Evolutionary conservation across 1,140 invertebrate genomes (phyloP), one percentile per base, ranked within the genome.

Genomic region (Heliconius melpomene): DNA sequence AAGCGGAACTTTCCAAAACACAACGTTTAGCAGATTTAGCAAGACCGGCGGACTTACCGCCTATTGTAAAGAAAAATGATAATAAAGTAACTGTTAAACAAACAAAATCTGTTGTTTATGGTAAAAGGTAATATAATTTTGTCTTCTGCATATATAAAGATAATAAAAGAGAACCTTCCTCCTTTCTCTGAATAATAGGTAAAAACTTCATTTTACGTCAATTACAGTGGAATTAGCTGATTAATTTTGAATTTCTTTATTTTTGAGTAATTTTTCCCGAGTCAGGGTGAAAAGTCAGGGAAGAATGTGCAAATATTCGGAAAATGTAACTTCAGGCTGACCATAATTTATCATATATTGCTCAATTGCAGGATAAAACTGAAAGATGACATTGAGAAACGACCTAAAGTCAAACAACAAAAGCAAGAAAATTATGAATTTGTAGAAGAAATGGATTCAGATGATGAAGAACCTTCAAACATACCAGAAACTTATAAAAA

Each of bases 21-120:
- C 93, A 97, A 54, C 96, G 96, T 79, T 90, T 99, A 23, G 95
- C 97, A 1, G 97, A 98, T 83, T 95, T 99, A 75, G 97, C 97
- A 0, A 96, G 96, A 89, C 98, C 98, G 8, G 95, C 96, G 2
- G 93, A 95, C 85, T 90, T 97, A 26, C 97, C 97, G 13, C 90
- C 95, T 32, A 87, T 96, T 0, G 52, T 93, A 2, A 87, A 88
- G 78, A 90, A 88, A 74, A 79, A 86, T 8, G 86, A 87, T 8
- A 73, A 77, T n/a, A 91, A 87, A 54, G 79, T 83, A 26, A 82
- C 85, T 0, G 82, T 92, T 20, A 94, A 92, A 82, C 86, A 85
- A 11, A 82, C 66, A 36, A 92, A 93, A 81, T 93, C 92, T 9
- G 90, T 94, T 9, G 86, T 94, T 7, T 94, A 94, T 77, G 94